Conservation (phyloP, 2,113 vertebrate genomes). For the Sylvietta virens region DNA sequence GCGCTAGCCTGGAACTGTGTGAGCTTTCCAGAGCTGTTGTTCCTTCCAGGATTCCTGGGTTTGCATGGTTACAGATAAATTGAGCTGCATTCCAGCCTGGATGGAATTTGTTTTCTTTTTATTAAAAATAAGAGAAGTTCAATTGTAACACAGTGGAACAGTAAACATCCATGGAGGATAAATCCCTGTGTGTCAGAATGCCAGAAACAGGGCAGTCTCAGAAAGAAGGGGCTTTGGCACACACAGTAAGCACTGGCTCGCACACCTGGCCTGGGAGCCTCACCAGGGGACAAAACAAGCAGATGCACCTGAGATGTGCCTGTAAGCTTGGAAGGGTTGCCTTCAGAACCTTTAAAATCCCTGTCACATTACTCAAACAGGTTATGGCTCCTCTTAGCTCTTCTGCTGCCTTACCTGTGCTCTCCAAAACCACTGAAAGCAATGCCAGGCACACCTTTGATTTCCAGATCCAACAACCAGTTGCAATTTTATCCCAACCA, state of each 20-base stretch:
- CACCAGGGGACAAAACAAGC: neutral
- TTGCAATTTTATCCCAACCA: neutral
- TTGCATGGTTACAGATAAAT: neutral
- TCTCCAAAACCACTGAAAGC: neutral
- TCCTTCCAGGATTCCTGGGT: neutral
- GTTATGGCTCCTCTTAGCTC: neutral
- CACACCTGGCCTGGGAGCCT: fast-evolving
- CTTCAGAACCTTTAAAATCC: neutral
- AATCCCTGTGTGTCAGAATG: neutral
- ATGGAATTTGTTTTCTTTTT: conserved; percentile 38
- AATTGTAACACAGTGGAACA: neutral
- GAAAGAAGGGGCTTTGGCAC: neutral
- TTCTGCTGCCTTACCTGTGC: neutral
- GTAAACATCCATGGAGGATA: conserved; percentile 5
- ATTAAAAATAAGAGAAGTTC: conserved; percentile 45
- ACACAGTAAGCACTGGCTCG: fast-evolving
- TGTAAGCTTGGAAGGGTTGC: neutral
- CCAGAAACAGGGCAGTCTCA: neutral
- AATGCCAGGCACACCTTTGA: neutral
- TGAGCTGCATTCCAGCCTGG: neutral
- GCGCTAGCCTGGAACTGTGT: neutral
- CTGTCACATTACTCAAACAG: neutral
- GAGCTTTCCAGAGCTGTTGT: neutral
- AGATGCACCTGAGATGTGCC: neutral
- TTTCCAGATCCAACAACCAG: neutral